These are phyloP conservation scores for Tenualosa thibaudeaui DNA, from an alignment of 2,797 vertebrate species.

Conservation along the genomic window DNA sequence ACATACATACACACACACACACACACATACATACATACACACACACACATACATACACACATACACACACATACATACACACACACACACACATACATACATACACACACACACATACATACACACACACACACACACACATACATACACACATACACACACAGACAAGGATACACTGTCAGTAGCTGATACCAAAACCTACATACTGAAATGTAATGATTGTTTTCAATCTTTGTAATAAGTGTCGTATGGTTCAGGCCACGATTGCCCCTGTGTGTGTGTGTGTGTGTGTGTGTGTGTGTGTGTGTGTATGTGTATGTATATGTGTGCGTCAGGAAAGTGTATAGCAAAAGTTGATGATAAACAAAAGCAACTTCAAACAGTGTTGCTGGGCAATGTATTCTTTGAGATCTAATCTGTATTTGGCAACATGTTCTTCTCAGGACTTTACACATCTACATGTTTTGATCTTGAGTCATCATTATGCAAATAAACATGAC, in stretches of 20 bases:
- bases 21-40: background rate
- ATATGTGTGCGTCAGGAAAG: no score
- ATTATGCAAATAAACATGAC: no score
- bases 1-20: background rate
- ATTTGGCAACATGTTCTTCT: no score
- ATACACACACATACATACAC: no score
- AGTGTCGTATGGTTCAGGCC: background rate
- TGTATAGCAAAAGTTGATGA: no score
- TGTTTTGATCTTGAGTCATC: no score
- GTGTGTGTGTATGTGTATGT: background rate
- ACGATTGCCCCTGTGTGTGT: background rate
- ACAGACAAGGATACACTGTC: background rate
- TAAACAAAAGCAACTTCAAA: no score
- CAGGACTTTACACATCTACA: no score
- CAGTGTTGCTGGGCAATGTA: no score
- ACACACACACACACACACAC: background rate
- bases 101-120: background rate
- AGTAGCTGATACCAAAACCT: background rate
- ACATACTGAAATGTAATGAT: background rate
- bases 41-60: background rate
- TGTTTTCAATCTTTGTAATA: background rate
- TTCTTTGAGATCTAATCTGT: no score
- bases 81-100: conserved; percentile 11
- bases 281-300: background rate
- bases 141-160: no score